These are phyloP conservation scores for Pterocles orientalis DNA, from an alignment of 2,113 vertebrate species.

Conservation along the genomic window DNA sequence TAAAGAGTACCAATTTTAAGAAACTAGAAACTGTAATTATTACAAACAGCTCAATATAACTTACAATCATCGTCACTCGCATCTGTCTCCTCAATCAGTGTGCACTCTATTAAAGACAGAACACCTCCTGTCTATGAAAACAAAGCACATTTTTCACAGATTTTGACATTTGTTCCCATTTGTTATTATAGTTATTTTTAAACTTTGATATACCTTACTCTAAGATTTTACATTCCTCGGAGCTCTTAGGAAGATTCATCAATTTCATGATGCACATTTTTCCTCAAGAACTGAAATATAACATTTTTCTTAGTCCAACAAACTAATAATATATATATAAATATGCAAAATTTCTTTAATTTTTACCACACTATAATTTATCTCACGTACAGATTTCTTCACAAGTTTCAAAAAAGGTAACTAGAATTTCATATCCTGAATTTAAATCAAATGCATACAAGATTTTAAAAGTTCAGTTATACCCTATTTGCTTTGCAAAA, in stretches of 20 bases:
- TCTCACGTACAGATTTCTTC: background rate
- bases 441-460: background rate
- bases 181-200: background rate
- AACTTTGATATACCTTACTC: background rate
- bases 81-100: conserved; percentile 93
- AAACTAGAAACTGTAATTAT: conserved; percentile 17
- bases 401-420: background rate
- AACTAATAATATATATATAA: background rate
- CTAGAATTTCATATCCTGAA: background rate
- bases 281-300: background rate
- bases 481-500: background rate
- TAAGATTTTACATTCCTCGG: background rate
- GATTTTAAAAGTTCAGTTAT: background rate
- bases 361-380: background rate
- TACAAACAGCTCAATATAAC: conserved; percentile 64
- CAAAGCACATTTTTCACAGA: conserved; percentile 39
- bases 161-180: background rate
- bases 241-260: background rate
- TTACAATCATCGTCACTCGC: conserved; percentile 92
- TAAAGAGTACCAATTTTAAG: background rate
- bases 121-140: conserved; percentile 92
- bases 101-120: conserved; percentile 94
- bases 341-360: background rate
- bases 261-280: background rate
- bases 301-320: background rate